Evolutionary conservation across 2,888 invertebrate genomes (phyloP).

Genomic region (Neuroscelio doddi): DNA sequence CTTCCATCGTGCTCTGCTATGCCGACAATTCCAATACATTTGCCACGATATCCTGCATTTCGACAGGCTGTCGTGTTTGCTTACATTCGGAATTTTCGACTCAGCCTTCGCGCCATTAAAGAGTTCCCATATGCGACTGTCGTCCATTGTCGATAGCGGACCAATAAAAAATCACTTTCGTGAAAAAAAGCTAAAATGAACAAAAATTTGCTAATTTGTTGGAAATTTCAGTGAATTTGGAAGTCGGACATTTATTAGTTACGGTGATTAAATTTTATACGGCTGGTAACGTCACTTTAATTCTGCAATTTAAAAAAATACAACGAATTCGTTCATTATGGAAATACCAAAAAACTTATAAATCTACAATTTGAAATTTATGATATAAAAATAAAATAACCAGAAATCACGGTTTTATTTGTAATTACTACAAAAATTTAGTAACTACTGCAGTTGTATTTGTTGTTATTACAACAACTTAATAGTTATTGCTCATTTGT

Average conservation of each 20-base stretch:
- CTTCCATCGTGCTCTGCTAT: slow-evolving; percentile 11
- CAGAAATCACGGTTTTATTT: too few relatives aligned
- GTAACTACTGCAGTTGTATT: too few relatives aligned
- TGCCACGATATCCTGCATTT: slow-evolving; percentile 15
- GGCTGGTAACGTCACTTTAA: too few relatives aligned
- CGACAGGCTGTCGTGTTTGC: slow-evolving; percentile 26
- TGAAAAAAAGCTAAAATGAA: slow-evolving; percentile 1
- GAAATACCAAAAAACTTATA: too few relatives aligned
- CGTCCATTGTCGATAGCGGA: slow-evolving; percentile 14
- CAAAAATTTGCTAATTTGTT: slow-evolving; percentile 15
- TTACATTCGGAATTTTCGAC: slow-evolving; percentile 23
- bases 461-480: too few relatives aligned
- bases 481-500: too few relatives aligned
- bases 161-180: slow-evolving; percentile 19
- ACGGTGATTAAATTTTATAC: slow-evolving; percentile 1
- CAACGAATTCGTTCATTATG: too few relatives aligned
- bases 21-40: slow-evolving; percentile 22
- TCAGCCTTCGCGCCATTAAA: slow-evolving; percentile 15
- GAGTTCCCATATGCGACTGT: too few relatives aligned
- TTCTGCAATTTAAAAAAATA: too few relatives aligned
- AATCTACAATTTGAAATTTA: too few relatives aligned
- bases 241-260: not conserved
- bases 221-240: slow-evolving; percentile 1
- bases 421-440: too few relatives aligned
- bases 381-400: too few relatives aligned